Base-by-base conservation (phyloP, 1,140 invertebrate genomes). In the Aplysia californica region DNA sequence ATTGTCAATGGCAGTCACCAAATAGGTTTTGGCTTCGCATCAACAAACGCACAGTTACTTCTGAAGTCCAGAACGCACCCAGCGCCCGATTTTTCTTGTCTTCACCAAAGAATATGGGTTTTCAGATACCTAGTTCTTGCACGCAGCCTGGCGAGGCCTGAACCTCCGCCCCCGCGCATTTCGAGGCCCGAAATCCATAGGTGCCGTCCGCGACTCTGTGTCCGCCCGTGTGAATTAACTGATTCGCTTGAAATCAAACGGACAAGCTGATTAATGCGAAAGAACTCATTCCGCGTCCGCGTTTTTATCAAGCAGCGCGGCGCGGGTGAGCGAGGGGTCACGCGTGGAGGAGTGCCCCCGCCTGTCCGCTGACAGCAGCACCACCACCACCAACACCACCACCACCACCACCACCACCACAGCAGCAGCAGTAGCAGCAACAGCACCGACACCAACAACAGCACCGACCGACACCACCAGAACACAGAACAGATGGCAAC, bases 191-290 rank as follows among this genome's bases (percentile, higher is more conserved):
- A 65, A 65, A 44, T 39, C 66, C 66, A 68, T 68, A n/a, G n/a
- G 66, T 26, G 23, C 38, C 31, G 50, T 65, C 61, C 39, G 61
- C 10, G 31, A 65, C 1, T 33, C 35, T 68, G 38, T 68, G 38
- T 36, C 66, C 50, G 66, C 66, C 66, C 66, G 39, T 41, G 31
- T 26, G 66, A 68, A 68, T 68, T 41, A 68, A 68, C 36, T 44
- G 66, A 39, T 68, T 29, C 66, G 66, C 66, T 39, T n/a, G 66
- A 68, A 68, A 68, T 68, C 50, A 68, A 36, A 68, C 36, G 31
- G 38, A 39, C 66, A 39, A 23, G 38, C 39, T 68, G 66, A 68
- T 68, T 68, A 68, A 41, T 68, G 66, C 39, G 2, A 41, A 31
- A 44, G 4, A 41, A 44, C 61, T 68, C 36, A 44, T 44, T 68